Percentiles rank a stretch among this genome's conserved stretches.
phyloP scores from a whole-genome alignment of 2,797 vertebrate species.

The Acrocephalus scirpaceus region DNA sequence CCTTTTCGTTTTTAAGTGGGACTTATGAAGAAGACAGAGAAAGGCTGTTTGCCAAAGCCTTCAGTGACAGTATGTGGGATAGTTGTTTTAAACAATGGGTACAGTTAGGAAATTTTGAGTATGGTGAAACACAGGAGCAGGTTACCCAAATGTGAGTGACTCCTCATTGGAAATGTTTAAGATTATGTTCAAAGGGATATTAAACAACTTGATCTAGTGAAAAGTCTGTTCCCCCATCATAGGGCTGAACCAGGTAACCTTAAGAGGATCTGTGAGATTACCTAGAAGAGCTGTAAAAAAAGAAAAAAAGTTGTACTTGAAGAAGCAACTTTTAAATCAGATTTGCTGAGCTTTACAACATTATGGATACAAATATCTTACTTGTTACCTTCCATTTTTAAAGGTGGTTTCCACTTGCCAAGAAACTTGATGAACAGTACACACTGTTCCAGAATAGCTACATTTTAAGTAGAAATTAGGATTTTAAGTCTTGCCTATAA shows the following conservation, averaged over 20 bases:
- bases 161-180: not conserved
- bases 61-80: not conserved
- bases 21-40: not conserved
- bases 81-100: not conserved
- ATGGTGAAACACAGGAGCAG: not conserved
- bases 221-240: not conserved
- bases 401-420: not conserved
- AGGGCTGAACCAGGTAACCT: not conserved
- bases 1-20: fast-evolving
- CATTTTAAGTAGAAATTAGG: not conserved
- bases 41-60: not conserved
- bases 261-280: not conserved
- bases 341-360: not conserved
- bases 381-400: not conserved
- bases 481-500: not conserved
- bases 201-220: not conserved
- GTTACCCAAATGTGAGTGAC: not conserved
- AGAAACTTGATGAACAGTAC: not conserved
- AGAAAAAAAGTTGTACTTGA: not conserved
- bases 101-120: not conserved
- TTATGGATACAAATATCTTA: not conserved
- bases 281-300: not conserved
- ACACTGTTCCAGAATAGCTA: not conserved
- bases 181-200: not conserved
- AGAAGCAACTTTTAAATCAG: not conserved